Conservation (phyloP, 1,140 invertebrate species). For the Platorchestia sp. region DNA sequence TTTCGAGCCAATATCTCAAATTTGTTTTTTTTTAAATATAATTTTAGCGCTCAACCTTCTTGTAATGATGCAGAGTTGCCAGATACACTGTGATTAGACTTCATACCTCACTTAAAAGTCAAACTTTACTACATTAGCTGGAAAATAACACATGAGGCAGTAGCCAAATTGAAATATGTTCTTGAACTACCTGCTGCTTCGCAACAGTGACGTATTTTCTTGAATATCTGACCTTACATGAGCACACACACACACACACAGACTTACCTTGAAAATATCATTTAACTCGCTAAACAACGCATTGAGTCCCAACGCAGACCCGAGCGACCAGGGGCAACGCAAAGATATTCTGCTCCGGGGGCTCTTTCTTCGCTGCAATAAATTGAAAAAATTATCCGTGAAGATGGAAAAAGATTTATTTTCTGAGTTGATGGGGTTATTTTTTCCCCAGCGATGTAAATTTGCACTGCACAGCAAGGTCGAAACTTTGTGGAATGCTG, state of each 20-base stretch:
- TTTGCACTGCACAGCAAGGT: not conserved
- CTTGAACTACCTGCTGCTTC: too few relatives aligned
- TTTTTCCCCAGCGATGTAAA: not conserved
- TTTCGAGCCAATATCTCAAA: too few relatives aligned
- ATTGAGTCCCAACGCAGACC: constrained; percentile 23
- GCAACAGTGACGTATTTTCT: too few relatives aligned
- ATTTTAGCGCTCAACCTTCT: too few relatives aligned
- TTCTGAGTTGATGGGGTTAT: not conserved
- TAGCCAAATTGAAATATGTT: too few relatives aligned
- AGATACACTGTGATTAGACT: too few relatives aligned
- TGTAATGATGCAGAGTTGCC: too few relatives aligned
- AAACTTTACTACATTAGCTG: too few relatives aligned
- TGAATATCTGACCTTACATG: too few relatives aligned
- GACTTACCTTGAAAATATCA: constrained; percentile 47
- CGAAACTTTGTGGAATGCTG: not conserved
- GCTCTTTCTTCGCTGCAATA: not conserved
- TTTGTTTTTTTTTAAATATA: too few relatives aligned
- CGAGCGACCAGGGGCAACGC: not conserved
- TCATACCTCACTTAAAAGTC: too few relatives aligned
- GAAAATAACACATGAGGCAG: too few relatives aligned
- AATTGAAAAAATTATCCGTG: not conserved
- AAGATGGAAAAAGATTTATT: not conserved
- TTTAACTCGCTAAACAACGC: constrained; percentile 42
- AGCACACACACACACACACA: not conserved
- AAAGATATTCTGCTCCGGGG: not conserved